phyloP scores from a whole-genome alignment of 2,113 vertebrate species.

The Burhinus oedicnemus region DNA sequence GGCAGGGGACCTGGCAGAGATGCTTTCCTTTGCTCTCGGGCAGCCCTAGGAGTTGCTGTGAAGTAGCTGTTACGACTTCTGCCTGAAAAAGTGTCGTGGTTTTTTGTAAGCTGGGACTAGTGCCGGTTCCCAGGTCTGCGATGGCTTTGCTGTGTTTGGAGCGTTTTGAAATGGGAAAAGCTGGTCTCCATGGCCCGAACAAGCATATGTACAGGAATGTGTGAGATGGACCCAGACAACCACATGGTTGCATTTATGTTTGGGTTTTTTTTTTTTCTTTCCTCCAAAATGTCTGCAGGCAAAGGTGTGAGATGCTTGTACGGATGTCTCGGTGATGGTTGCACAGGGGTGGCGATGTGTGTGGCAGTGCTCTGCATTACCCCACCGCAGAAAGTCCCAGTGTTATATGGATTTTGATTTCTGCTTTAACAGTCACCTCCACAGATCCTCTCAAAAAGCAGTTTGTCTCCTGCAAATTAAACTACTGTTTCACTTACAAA shows the following conservation, averaged over 20 bases:
- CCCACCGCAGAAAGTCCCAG: background rate
- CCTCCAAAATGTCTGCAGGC: background rate
- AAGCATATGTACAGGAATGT: background rate
- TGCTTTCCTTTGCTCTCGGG: background rate
- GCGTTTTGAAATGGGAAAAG: background rate
- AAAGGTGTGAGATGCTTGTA: background rate
- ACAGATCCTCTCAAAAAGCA: background rate
- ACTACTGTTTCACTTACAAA: background rate
- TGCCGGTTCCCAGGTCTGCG: accelerated
- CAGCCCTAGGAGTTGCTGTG: background rate
- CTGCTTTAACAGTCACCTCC: background rate
- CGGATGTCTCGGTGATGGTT: background rate
- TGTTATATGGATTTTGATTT: accelerated
- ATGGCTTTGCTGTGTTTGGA: background rate
- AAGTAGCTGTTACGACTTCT: background rate
- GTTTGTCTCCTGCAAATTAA: background rate
- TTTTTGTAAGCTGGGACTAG: background rate
- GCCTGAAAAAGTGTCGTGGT: background rate
- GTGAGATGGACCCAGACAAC: background rate
- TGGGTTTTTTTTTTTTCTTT: background rate
- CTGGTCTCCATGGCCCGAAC: background rate
- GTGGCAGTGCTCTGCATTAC: background rate
- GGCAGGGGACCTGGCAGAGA: background rate
- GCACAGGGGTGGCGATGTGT: accelerated
- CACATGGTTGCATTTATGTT: background rate